Evolutionary conservation across 1,140 invertebrate genomes (phyloP), one percentile per base, ranked within the genome.

Genomic region (Antheraea mylitta): DNA sequence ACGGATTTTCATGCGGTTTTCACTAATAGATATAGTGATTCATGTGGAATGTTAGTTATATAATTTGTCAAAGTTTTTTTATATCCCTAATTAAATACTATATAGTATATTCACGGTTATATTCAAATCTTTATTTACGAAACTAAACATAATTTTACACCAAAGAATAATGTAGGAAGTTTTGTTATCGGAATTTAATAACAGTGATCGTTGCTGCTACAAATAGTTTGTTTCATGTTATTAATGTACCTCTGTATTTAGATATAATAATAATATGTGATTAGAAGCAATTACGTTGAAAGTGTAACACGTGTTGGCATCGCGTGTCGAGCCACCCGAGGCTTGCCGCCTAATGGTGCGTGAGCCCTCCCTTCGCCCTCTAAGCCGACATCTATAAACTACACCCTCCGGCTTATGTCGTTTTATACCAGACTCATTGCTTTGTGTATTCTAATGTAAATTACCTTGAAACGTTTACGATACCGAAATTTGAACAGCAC

Each of bases 231-330:
- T 53, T 53, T 53, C 45, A n/a, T 53, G 16, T 53, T 53, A 16
- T 53, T 53, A 53, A 53, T n/a, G 45, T 53, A 53, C 45, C 11
- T 53, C 16, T 53, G 45, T 53, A 53, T 53, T 53, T 53, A 53
- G 45, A 53, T 53, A 53, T 53, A 53, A 45, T 66, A 58, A 48
- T 65, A 58, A 75, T 76, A 70, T 80, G 77, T 76, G 77, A 82
- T 83, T 87, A 89, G 86, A 82, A 79, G 80, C 84, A 87, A 86
- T 90, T 88, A 87, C 73, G 81, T 82, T 86, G 80, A 82, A 85
- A 87, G 85, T 82, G 80, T 86, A 89, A 84, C 85, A 89, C 81
- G 84, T 85, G 87, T 82, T 67, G 80, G 73, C 81, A 77, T 84
- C 84, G 82, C 85, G 84, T 86, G 84, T 80, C 75, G 81, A 69